phyloP scores from a whole-genome alignment of 2,797 vertebrate genomes.

The Periophthalmus magnuspinnatus region DNA sequence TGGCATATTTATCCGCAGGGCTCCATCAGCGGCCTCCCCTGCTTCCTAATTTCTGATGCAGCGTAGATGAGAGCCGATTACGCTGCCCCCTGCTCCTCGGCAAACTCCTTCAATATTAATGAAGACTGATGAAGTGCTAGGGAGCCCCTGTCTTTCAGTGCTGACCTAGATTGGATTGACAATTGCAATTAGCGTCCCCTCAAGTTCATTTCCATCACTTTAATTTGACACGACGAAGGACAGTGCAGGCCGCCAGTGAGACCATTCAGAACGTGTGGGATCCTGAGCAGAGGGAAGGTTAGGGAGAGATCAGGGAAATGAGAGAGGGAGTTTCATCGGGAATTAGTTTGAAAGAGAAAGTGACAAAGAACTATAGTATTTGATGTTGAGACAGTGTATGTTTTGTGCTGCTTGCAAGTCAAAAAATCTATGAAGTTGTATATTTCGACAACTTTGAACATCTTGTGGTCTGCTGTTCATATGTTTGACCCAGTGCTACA shows the following conservation, averaged over 20 bases:
- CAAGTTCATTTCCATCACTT: slow-evolving; percentile 84
- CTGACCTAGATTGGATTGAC: slow-evolving; percentile 80
- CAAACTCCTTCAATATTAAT: slow-evolving; percentile 81
- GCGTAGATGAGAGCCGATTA: slow-evolving; percentile 70
- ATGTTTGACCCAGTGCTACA: no score
- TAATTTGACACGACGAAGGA: slow-evolving; percentile 80
- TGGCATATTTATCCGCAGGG: slow-evolving; percentile 70
- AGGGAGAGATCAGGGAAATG: slow-evolving; percentile 23
- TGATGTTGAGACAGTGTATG: neutral
- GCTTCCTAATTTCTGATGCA: slow-evolving; percentile 67
- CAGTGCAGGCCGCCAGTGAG: slow-evolving; percentile 59
- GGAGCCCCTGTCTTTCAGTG: slow-evolving; percentile 78
- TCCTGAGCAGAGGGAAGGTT: slow-evolving; percentile 38
- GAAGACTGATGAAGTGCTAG: slow-evolving; percentile 84
- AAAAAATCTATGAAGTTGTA: no score
- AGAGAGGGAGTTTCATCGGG: slow-evolving; percentile 49
- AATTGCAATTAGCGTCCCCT: slow-evolving; percentile 82
- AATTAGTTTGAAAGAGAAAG: slow-evolving; percentile 28
- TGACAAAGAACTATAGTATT: neutral
- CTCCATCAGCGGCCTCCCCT: slow-evolving; percentile 52
- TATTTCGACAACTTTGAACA: no score
- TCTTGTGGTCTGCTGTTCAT: no score
- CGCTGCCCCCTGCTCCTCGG: slow-evolving; percentile 61
- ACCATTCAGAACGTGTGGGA: slow-evolving; percentile 40
- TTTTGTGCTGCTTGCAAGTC: neutral